These are phyloP conservation scores for Oscheius sp. DNA, from an alignment of 2,888 invertebrate species.

Conservation along the genomic window DNA sequence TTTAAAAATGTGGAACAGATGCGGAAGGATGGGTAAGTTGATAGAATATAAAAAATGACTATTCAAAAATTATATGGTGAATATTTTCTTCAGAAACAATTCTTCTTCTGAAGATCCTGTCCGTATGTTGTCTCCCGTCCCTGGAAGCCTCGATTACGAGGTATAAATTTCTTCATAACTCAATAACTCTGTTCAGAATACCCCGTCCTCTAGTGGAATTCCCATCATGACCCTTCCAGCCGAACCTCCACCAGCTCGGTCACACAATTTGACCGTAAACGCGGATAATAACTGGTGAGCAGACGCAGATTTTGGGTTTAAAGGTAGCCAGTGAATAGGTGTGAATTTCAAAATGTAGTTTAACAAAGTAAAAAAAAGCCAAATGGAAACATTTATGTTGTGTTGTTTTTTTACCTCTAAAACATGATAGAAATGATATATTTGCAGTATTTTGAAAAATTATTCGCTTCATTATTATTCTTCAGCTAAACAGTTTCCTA, in stretches of 20 bases:
- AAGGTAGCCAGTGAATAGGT: no score
- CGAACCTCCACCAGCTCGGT: constrained; percentile 16
- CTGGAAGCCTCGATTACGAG: constrained; percentile 3
- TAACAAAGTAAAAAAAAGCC: not conserved
- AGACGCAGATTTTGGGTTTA: not conserved
- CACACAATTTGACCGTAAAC: constrained; percentile 26
- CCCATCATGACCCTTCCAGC: constrained; percentile 30
- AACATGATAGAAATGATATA: no score
- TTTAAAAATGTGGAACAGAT: constrained; percentile 63
- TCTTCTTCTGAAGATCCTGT: constrained; percentile 4
- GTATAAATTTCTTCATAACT: not conserved
- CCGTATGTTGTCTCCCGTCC: not conserved
- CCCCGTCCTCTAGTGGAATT: constrained; percentile 24
- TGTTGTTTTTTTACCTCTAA: no score
- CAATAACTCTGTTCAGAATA: not conserved
- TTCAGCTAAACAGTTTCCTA: no score
- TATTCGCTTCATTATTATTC: not conserved
- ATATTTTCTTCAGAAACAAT: not conserved
- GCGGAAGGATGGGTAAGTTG: constrained; percentile 21
- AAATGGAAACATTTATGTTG: no score
- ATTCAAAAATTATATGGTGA: not conserved
- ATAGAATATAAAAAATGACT: not conserved
- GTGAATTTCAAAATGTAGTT: no score
- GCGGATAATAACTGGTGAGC: constrained; percentile 27
- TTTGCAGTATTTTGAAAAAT: no score